A percentile compares a stretch with the other conserved stretches of the same genome.
Conservation (phyloP, 2,797 vertebrate species). For the Galaxias olidus region DNA sequence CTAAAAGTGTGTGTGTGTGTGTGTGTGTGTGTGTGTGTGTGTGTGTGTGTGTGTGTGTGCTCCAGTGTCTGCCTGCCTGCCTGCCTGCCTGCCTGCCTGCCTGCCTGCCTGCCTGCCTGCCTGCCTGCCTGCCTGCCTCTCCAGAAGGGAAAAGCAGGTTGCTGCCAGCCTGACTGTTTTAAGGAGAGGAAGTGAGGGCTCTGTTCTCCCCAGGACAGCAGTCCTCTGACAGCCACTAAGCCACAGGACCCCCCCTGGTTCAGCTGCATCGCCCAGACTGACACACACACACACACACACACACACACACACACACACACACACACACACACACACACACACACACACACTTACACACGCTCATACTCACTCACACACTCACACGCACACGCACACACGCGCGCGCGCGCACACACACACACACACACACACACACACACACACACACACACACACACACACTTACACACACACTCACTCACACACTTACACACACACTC, state of each 20-base stretch:
- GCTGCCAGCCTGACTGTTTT: too few species aligned
- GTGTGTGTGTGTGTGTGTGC: too few species aligned
- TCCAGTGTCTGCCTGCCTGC: too few species aligned
- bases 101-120: too few species aligned
- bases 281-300: background rate
- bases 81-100: too few species aligned
- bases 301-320: constrained; percentile 16
- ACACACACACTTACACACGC: constrained; percentile 29
- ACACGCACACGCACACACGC: constrained; percentile 8
- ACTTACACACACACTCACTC: constrained; percentile 23
- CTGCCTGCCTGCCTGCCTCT: too few species aligned
- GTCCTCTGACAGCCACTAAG: constrained; percentile 41
- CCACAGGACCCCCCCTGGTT: too few species aligned
- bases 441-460: background rate
- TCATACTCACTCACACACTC: background rate
- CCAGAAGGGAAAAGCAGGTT: too few species aligned
- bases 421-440: constrained; percentile 18
- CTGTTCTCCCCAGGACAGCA: constrained; percentile 19
- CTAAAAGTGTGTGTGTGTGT: too few species aligned
- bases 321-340: background rate
- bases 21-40: too few species aligned
- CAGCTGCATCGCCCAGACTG: too few species aligned
- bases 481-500: too few species aligned
- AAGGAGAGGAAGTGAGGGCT: background rate
- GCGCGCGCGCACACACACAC: constrained; percentile 8